Percentiles rank a stretch among this genome's conserved stretches.
Evolutionary conservation across 2,797 vertebrate genomes (phyloP).

Genomic region (Steatocranus sp.): DNA sequence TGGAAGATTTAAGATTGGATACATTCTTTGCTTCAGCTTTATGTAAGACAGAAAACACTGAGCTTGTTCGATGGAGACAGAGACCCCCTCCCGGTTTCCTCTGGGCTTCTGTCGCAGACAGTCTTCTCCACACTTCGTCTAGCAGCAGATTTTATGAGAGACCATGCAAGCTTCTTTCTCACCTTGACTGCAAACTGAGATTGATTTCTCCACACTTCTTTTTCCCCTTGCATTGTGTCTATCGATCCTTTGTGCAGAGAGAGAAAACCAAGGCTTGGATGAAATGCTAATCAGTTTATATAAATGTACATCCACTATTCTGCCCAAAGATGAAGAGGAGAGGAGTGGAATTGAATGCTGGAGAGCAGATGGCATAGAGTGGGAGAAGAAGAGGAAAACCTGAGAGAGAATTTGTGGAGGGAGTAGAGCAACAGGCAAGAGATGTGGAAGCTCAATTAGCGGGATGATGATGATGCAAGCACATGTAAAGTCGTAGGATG

Average conservation of each 20-base stretch:
- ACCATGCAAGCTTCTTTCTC: conserved; percentile 28
- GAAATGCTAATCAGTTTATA: conserved; percentile 55
- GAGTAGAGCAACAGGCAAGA: conserved; percentile 7
- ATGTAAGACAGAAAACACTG: not conserved
- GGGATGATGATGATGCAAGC: conserved; percentile 65
- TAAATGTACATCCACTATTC: conserved; percentile 23
- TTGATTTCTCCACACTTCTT: conserved; percentile 55
- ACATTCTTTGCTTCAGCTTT: not conserved
- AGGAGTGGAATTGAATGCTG: not conserved
- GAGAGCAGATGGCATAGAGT: not conserved
- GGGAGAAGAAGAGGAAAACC: not conserved
- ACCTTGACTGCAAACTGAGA: conserved; percentile 43
- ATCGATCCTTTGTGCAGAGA: conserved; percentile 50
- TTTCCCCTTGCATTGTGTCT: conserved; percentile 31
- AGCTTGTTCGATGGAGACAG: not conserved
- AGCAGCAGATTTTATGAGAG: conserved; percentile 27
- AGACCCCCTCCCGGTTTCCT: not conserved
- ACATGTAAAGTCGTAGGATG: conserved; percentile 42
- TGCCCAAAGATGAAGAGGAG: conserved; percentile 8
- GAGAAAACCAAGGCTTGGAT: conserved; percentile 1
- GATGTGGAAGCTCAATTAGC: conserved; percentile 47
- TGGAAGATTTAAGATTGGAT: not conserved
- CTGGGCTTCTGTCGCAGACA: not conserved
- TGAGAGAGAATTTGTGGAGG: not conserved
- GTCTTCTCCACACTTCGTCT: conserved; percentile 9